Conservation (phyloP, 1,140 invertebrate species). For the Drosophila kikkawai region DNA sequence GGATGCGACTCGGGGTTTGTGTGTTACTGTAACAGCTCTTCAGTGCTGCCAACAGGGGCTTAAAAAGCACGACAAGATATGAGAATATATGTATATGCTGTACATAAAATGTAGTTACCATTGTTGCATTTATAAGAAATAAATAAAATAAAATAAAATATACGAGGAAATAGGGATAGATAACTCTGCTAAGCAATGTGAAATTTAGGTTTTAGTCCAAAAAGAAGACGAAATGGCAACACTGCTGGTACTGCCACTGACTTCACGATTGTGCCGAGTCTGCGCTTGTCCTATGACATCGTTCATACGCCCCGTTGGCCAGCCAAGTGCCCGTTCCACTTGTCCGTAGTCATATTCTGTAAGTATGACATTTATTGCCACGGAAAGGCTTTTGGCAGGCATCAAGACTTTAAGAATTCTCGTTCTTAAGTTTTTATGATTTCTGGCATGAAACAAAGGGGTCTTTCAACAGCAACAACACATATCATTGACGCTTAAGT, state of each 20-base stretch:
- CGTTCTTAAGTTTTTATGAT: neutral
- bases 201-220: too few relatives aligned
- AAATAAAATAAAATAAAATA: too few relatives aligned
- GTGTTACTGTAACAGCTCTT: constrained; percentile 21
- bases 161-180: too few relatives aligned
- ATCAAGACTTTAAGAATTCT: constrained; percentile 63
- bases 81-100: neutral
- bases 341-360: constrained; percentile 38
- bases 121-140: too few relatives aligned
- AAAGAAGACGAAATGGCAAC: neutral
- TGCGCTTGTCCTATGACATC: constrained; percentile 72
- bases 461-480: neutral
- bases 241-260: constrained; percentile 14
- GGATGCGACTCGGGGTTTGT: constrained; percentile 36
- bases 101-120: neutral
- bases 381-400: constrained; percentile 80
- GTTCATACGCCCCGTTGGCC: constrained; percentile 79
- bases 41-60: neutral
- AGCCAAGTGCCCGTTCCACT: constrained; percentile 63
- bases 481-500: too few relatives aligned
- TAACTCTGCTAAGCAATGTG: too few relatives aligned
- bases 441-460: constrained; percentile 11
- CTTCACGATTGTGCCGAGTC: constrained; percentile 43
- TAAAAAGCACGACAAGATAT: neutral
- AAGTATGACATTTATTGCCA: constrained; percentile 81